These are phyloP conservation scores for Drosophila equinoxialis DNA, from an alignment of 1,140 invertebrate genomes.

Conservation along the genomic window DNA sequence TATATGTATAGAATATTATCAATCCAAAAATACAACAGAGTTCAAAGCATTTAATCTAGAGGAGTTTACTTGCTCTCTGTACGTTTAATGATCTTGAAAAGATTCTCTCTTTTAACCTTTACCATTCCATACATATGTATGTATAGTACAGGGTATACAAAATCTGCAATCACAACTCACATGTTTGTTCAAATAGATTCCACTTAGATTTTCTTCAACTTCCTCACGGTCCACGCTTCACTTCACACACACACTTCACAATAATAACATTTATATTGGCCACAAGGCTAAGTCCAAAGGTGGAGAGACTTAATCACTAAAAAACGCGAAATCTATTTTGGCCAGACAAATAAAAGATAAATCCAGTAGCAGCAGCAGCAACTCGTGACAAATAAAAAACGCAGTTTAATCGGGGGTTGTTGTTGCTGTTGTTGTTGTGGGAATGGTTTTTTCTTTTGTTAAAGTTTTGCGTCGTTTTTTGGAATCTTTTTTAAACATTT, in stretches of 20 bases:
- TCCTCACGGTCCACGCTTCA: slow-evolving; percentile 52
- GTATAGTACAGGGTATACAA: neutral
- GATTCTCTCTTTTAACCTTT: neutral
- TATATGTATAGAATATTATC: too few relatives aligned
- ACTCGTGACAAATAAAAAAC: slow-evolving; percentile 66
- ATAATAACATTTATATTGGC: slow-evolving; percentile 25
- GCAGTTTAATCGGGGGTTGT: slow-evolving; percentile 11
- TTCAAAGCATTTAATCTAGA: too few relatives aligned
- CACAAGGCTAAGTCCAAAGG: slow-evolving; percentile 73
- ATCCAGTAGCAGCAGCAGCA: slow-evolving; percentile 20
- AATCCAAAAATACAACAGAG: too few relatives aligned
- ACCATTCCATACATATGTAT: too few relatives aligned
- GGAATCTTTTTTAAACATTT: slow-evolving; percentile 26
- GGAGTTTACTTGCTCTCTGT: too few relatives aligned
- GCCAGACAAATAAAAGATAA: slow-evolving; percentile 31
- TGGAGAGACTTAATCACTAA: slow-evolving; percentile 58
- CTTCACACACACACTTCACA: slow-evolving; percentile 49
- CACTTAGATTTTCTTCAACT: slow-evolving; percentile 17
- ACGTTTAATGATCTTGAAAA: neutral
- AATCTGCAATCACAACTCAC: slow-evolving; percentile 47
- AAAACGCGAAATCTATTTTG: slow-evolving; percentile 63
- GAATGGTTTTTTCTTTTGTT: slow-evolving; percentile 4
- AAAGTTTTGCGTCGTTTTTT: slow-evolving; percentile 26
- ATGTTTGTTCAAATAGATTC: slow-evolving; percentile 48
- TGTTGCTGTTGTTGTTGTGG: neutral